Conservation (phyloP, 2,888 invertebrate species). For the Xanthia icteritia region DNA sequence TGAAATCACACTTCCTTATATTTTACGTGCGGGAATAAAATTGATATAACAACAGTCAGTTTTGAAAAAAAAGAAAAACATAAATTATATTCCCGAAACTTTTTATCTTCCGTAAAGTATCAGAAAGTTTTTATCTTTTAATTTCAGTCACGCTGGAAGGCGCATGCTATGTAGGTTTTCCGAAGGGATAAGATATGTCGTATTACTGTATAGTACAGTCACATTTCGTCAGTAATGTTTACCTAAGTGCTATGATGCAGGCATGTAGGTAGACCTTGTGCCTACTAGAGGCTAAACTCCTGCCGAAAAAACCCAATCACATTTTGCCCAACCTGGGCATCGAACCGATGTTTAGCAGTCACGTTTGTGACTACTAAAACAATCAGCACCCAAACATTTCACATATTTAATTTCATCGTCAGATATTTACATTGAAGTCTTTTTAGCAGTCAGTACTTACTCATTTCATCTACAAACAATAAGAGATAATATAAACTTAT, state of each 20-base stretch:
- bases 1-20: neutral
- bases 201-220: neutral
- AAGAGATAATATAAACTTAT: conserved; percentile 10
- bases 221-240: neutral
- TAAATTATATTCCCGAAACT: neutral
- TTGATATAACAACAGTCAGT: too few species aligned
- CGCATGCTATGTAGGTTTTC: neutral
- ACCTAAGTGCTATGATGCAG: neutral
- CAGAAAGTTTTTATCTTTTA: neutral
- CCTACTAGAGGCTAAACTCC: neutral
- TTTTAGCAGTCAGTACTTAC: conserved; percentile 4
- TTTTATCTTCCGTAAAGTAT: too few species aligned
- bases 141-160: neutral
- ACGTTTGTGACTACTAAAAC: neutral
- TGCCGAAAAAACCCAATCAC: neutral
- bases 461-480: conserved; percentile 7
- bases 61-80: neutral
- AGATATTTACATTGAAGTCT: neutral
- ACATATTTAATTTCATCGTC: neutral
- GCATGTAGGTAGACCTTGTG: neutral
- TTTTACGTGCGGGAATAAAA: neutral
- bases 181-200: neutral
- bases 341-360: neutral
- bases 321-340: neutral
- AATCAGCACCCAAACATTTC: neutral